phyloP scores from a whole-genome alignment of 2,888 invertebrate species.

The Amiota minor region DNA sequence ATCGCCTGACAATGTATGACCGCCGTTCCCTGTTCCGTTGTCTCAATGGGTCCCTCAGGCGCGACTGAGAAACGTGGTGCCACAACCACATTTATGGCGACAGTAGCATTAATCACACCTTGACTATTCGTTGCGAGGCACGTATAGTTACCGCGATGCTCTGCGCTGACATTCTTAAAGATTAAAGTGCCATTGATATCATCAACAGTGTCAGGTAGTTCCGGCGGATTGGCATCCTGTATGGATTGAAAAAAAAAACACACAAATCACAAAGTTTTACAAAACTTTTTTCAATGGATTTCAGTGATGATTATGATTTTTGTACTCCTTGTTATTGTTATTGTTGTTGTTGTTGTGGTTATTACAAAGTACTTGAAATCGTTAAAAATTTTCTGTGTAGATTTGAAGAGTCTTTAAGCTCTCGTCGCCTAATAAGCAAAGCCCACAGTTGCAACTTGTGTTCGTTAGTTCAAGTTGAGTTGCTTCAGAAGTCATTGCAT shows the following conservation, averaged over 20 bases:
- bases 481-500: no score
- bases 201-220: slow-evolving; percentile 83
- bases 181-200: slow-evolving; percentile 90
- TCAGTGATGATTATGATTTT: no score
- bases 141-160: slow-evolving; percentile 89
- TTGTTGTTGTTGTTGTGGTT: no score
- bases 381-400: no score
- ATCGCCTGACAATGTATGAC: slow-evolving; percentile 88
- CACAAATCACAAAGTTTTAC: slow-evolving; percentile 50
- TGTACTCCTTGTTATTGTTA: no score
- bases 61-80: slow-evolving; percentile 85
- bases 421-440: no score
- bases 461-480: no score
- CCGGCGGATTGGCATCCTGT: slow-evolving; percentile 76
- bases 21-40: slow-evolving; percentile 80
- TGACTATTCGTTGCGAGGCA: slow-evolving; percentile 88
- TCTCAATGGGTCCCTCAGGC: slow-evolving; percentile 85
- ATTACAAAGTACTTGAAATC: no score
- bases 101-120: slow-evolving; percentile 86
- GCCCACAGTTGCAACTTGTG: no score
- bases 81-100: slow-evolving; percentile 88
- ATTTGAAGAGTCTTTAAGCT: no score
- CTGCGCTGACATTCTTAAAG: slow-evolving; percentile 83
- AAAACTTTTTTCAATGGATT: slow-evolving; percentile 23
- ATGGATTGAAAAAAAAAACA: slow-evolving; percentile 36